Evolutionary conservation across 2,113 vertebrate species (phyloP).

Genomic region (Takifugu bimaculatus): DNA sequence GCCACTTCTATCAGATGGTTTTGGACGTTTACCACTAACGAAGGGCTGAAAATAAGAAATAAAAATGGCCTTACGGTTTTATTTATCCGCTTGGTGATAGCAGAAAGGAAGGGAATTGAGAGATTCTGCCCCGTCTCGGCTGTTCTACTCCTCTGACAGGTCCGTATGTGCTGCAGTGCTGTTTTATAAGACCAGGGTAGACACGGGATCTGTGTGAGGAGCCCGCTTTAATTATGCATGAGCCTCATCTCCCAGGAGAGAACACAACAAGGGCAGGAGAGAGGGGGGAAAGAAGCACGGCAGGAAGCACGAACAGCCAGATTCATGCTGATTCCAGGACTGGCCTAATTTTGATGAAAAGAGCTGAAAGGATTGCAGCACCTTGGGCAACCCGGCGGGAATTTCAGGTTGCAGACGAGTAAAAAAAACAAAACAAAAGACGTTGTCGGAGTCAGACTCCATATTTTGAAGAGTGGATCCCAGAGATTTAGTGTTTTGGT

Average conservation of each 20-base stretch:
- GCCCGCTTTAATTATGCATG: constrained; percentile 78
- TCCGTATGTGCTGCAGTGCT: constrained; percentile 56
- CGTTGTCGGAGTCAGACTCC: not conserved
- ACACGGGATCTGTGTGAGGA: constrained; percentile 63
- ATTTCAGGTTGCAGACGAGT: constrained; percentile 6
- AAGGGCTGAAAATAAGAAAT: constrained; percentile 29
- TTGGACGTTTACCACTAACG: constrained; percentile 48
- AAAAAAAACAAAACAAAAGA: not conserved
- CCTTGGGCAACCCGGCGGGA: constrained; percentile 8
- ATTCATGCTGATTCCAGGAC: constrained; percentile 57
- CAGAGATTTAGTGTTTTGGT: not conserved
- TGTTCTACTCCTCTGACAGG: constrained; percentile 38
- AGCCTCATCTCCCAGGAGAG: constrained; percentile 70
- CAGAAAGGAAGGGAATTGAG: not conserved
- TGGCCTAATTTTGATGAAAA: constrained; percentile 50
- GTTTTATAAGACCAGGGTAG: constrained; percentile 46
- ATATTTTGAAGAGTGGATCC: too few relatives aligned
- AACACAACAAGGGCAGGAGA: constrained; percentile 64
- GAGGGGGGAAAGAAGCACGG: constrained; percentile 37
- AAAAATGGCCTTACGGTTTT: constrained; percentile 16
- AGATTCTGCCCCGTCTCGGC: constrained; percentile 1
- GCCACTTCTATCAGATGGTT: constrained; percentile 51
- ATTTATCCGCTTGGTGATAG: constrained; percentile 28
- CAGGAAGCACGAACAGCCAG: constrained; percentile 38
- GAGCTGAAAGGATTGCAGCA: constrained; percentile 23